Conservation (phyloP, 2,113 vertebrate species). For the Serilophus lunatus region DNA sequence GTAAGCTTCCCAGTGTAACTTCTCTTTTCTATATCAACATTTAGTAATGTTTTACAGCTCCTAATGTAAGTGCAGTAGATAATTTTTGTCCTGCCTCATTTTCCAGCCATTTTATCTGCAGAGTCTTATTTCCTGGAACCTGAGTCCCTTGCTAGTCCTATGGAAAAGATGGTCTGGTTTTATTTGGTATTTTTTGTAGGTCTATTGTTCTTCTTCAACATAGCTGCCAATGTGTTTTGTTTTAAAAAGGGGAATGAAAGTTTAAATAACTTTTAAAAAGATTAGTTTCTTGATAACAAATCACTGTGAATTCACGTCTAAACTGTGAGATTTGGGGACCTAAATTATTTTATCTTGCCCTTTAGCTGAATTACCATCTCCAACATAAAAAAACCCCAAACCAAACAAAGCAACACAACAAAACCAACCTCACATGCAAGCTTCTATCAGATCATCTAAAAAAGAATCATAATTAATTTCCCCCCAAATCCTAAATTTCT, state of each 20-base stretch:
- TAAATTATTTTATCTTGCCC: not conserved
- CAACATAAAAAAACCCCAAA: not conserved
- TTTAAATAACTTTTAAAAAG: not conserved
- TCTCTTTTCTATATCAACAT: not conserved
- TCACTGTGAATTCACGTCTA: not conserved
- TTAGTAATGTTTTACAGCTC: not conserved
- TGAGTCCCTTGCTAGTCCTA: not conserved
- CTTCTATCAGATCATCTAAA: not conserved
- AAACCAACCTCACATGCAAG: not conserved
- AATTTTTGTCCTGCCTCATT: not conserved
- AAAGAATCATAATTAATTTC: not conserved
- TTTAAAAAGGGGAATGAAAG: not conserved
- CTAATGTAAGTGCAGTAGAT: not conserved
- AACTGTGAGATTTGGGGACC: not conserved
- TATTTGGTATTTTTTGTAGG: not conserved
- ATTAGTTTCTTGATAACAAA: not conserved
- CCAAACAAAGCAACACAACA: no score
- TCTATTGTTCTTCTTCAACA: not conserved
- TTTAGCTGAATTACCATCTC: not conserved
- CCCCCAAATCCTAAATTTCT: not conserved
- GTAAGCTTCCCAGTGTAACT: not conserved
- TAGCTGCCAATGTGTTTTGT: not conserved
- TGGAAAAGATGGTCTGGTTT: not conserved
- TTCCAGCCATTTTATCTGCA: not conserved
- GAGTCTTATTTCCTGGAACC: not conserved